phyloP scores from a whole-genome alignment of 2,888 invertebrate genomes.

The Tridacna gigas region DNA sequence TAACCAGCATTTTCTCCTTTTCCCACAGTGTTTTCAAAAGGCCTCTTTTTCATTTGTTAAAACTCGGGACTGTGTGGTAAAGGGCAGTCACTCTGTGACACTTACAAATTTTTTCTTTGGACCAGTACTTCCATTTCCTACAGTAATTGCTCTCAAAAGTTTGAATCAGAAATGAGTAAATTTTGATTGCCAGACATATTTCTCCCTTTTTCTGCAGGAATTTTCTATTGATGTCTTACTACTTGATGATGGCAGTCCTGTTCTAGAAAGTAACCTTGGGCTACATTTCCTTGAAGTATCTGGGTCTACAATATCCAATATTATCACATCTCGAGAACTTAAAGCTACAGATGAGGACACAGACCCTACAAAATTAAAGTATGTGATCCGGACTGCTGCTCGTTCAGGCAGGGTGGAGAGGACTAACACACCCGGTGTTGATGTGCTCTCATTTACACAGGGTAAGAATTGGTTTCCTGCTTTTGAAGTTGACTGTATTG shows the following conservation, averaged over 20 bases:
- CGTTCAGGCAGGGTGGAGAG: slow-evolving; percentile 78
- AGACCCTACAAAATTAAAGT: slow-evolving; percentile 70
- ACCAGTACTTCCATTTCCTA: too few species aligned
- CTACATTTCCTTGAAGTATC: slow-evolving; percentile 78
- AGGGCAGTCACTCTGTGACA: too few species aligned
- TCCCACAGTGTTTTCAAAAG: too few species aligned
- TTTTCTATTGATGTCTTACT: slow-evolving; percentile 79
- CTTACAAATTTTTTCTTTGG: too few species aligned
- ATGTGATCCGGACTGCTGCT: slow-evolving; percentile 75
- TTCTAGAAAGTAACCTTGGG: slow-evolving; percentile 78
- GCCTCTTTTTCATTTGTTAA: too few species aligned
- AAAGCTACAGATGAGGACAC: slow-evolving; percentile 79
- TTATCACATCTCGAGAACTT: slow-evolving; percentile 77
- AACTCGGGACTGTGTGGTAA: too few species aligned
- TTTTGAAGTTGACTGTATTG: too few species aligned
- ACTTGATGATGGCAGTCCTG: slow-evolving; percentile 82
- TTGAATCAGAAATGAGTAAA: too few species aligned
- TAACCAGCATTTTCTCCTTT: too few species aligned
- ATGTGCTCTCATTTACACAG: slow-evolving; percentile 78
- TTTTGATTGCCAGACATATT: too few species aligned
- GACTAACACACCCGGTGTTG: slow-evolving; percentile 65
- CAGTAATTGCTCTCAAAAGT: too few species aligned
- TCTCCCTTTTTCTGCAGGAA: slow-evolving; percentile 63
- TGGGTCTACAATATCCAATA: slow-evolving; percentile 70
- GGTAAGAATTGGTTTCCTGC: slow-evolving; percentile 56